Conservation (phyloP, 2,797 vertebrate species). For the Eospalax fontanierii region DNA sequence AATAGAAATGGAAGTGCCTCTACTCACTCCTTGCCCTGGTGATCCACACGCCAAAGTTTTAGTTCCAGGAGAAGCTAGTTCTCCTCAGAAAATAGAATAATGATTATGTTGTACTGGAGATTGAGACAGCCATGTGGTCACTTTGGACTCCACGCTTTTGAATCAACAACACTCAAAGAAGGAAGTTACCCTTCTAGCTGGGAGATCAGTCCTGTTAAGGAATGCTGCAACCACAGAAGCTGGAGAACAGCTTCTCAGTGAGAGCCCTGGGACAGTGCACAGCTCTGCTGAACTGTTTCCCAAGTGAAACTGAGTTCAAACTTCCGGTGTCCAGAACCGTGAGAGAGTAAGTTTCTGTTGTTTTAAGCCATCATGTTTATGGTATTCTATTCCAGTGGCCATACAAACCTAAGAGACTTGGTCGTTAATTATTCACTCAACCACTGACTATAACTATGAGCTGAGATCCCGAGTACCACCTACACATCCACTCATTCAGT, state of each 20-base stretch:
- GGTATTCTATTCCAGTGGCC: neutral
- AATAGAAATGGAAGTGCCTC: neutral
- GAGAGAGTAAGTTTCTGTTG: neutral
- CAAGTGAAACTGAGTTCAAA: neutral
- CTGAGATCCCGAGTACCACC: neutral
- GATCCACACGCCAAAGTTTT: neutral
- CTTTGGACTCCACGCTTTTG: neutral
- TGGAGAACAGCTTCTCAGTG: neutral
- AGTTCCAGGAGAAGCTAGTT: neutral
- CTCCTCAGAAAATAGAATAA: neutral
- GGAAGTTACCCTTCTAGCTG: neutral
- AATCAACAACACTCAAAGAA: conserved; percentile 10
- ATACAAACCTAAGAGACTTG: neutral
- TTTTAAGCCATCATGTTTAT: neutral
- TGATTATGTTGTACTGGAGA: neutral
- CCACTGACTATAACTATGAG: neutral
- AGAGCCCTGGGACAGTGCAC: neutral
- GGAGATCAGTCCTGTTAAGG: neutral
- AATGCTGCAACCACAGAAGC: neutral
- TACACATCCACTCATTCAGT: neutral
- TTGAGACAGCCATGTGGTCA: neutral
- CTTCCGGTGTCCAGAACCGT: neutral
- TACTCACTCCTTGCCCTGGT: neutral
- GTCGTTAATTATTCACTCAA: neutral
- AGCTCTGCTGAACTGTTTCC: neutral